Conservation (phyloP, 2,797 vertebrate species). For the Eurystomus glaucurus region DNA sequence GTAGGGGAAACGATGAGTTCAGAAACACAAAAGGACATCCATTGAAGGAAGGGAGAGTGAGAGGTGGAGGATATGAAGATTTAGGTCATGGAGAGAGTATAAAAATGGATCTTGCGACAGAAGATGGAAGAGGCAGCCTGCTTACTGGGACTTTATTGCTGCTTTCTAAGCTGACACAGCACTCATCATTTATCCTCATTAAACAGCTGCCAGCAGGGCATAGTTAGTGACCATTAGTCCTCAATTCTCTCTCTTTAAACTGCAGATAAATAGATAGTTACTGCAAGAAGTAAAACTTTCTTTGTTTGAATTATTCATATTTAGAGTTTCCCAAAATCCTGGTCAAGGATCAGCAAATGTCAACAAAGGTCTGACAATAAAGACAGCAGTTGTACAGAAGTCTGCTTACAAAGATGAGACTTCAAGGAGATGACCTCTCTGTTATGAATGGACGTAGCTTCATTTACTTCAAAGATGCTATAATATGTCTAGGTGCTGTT, state of each 20-base stretch:
- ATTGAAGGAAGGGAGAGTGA: not conserved
- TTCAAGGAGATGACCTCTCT: not conserved
- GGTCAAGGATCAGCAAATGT: not conserved
- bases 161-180: not conserved
- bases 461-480: not conserved
- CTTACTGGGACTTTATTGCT: constrained; percentile 4
- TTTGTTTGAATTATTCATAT: not conserved
- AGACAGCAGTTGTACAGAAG: not conserved
- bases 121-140: not conserved
- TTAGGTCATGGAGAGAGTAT: not conserved
- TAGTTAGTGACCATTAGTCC: constrained; percentile 12
- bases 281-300: not conserved
- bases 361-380: not conserved
- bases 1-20: not conserved
- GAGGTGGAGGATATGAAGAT: not conserved
- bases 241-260: not conserved
- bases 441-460: not conserved
- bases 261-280: not conserved
- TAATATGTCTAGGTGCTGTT: not conserved
- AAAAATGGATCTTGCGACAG: constrained; percentile 13
- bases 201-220: constrained; percentile 26
- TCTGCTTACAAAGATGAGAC: not conserved
- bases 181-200: constrained; percentile 49
- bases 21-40: constrained; percentile 17
- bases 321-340: not conserved